Percentiles rank a stretch among this genome's conserved stretches.
Evolutionary conservation across 2,797 vertebrate genomes (phyloP).

Genomic region (Prionace glauca): DNA sequence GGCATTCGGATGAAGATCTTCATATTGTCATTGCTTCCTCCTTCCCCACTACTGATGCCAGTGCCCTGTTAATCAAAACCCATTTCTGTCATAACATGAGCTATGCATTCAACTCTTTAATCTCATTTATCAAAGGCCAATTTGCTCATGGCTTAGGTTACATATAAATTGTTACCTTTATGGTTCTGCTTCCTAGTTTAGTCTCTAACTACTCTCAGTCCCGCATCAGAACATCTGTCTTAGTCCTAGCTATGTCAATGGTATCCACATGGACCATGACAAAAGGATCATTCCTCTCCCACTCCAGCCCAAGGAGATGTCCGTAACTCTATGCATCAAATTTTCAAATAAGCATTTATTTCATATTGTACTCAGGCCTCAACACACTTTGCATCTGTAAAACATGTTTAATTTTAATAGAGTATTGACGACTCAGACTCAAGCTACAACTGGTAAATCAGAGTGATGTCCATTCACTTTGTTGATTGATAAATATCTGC

Average conservation of each 20-base stretch:
- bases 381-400: not conserved
- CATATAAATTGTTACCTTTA: too few species aligned
- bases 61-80: too few species aligned
- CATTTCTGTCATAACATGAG: too few species aligned
- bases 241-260: too few species aligned
- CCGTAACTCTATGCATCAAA: not conserved
- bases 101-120: too few species aligned
- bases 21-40: not conserved
- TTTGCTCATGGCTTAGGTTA: too few species aligned
- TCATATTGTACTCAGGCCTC: not conserved
- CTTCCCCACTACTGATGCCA: not conserved
- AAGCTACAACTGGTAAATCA: not conserved
- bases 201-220: not conserved
- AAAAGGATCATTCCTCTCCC: not conserved
- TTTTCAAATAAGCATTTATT: not conserved
- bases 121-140: too few species aligned
- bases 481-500: not conserved
- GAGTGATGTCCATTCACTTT: not conserved
- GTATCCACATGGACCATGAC: not conserved
- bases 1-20: not conserved
- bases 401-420: not conserved
- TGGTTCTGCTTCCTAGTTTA: too few species aligned
- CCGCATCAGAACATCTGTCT: not conserved
- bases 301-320: not conserved
- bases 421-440: not conserved